Evolutionary conservation across 2,113 vertebrate species (phyloP), one percentile per base, ranked within the genome.

Genomic region (Mixornis gularis): DNA sequence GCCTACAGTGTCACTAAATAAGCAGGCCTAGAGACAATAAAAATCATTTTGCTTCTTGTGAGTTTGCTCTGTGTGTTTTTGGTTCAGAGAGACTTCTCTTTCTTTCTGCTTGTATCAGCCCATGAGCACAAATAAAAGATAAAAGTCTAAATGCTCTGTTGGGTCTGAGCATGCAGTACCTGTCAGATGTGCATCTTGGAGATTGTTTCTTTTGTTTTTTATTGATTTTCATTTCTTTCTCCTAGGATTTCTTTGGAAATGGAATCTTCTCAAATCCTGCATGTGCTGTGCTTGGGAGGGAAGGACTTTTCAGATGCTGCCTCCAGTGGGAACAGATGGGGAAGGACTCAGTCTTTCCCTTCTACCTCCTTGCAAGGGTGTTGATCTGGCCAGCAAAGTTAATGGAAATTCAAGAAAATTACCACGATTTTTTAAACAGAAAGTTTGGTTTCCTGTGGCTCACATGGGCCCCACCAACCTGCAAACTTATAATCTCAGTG

Each of bases 401-500:
- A 82, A 29, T 1, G 4, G 20, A 32, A 62, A 10, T 51, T 80
- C 25, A 43, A 27, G 34, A 72, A 79, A 76, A 46, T 26, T 3
- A 19, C 19, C 12, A 4, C 14, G 16, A 15, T 10, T n/a, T 78
- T 81, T 89, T 73, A 14, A 49, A 63, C 7, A 3, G 17, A 15
- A 80, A 48, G 3, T 4, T 55, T 12, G 27, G 18, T 63, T 59
- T 78, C 32, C 55, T 2, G 0, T 38, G 29, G 13, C 17, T 79
- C 36, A 22, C 3, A 2, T 0, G 0, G 44, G 8, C 5, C 27
- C 11, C 24, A 19, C 16, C 32, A n/a, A 16, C 12, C 52, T 62
- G 46, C 41, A 49, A 53, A 8, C 3, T n/a, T 27, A 13, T 27
- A 36, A 66, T n/a, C n/a, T 36, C 59, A 60, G 30, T 34, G 32